Evolutionary conservation across 2,797 vertebrate genomes (phyloP).

Genomic region (Scolopax bukidnonensis): DNA sequence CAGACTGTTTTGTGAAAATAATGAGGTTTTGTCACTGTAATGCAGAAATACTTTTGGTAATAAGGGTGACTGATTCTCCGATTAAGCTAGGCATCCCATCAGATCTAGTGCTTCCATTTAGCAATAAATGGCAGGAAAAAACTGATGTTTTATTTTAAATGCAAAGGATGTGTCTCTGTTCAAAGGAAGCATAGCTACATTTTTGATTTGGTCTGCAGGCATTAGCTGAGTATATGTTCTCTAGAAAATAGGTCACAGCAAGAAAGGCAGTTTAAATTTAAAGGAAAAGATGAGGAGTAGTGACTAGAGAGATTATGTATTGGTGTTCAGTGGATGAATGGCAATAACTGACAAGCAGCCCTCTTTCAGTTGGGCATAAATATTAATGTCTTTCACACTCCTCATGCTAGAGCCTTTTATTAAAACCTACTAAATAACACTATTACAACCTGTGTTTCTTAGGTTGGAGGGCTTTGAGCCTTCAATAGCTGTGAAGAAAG

Average conservation of each 20-base stretch:
- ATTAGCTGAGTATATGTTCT: not conserved
- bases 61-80: not conserved
- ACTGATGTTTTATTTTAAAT: not conserved
- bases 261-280: not conserved
- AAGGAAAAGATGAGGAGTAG: not conserved
- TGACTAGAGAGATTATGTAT: slow-evolving; percentile 1
- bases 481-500: not conserved
- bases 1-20: not conserved
- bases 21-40: not conserved
- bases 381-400: slow-evolving; percentile 31
- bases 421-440: not conserved
- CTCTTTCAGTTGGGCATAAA: not conserved
- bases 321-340: not conserved
- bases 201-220: slow-evolving; percentile 19
- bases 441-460: not conserved
- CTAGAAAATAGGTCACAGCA: slow-evolving; percentile 56
- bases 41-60: not conserved
- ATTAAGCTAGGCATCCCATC: not conserved
- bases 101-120: not conserved
- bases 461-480: not conserved
- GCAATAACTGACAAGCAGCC: not conserved
- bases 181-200: not conserved
- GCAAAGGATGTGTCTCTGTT: not conserved
- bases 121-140: not conserved
- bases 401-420: not conserved